Evolutionary conservation across 2,888 invertebrate species (phyloP), one percentile per base, ranked within the genome.

Genomic region (Adelognathus sp.): DNA sequence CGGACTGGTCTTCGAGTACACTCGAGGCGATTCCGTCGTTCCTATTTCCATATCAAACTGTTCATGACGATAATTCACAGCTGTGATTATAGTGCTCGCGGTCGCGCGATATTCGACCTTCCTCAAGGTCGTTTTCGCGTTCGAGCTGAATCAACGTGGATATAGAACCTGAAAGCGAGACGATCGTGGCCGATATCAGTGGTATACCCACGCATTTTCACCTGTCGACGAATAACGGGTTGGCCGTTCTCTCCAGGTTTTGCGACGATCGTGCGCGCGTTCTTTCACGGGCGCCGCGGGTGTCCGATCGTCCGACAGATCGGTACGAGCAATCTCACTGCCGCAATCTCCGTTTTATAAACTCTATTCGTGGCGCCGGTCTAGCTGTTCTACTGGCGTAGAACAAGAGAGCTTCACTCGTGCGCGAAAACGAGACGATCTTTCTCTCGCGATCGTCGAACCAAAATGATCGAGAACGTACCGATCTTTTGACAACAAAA

Each of bases 51-150:
- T 56, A 29, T 18, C 18, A 29, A 56, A 41, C 9, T 18, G 58
- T 24, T 33, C 1, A 9, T 7, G 18, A 58, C 14, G 50, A 70
- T 60, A 60, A 69, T 36, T 46, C 27, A 31, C 21, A 9, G 11
- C 14, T 29, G 24, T 16, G 31, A 39, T 70, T 50, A 39, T 9
- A 44, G 21, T n/a, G 70, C 18, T 9, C 9, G 44, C 18, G 41
- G 63, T 64, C 60, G 80, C 82, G 79, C 82, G 82, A 80, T 46
- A 73, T 79, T 76, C 84, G 83, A 84, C 87, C 86, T 87, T 86
- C 82, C 71, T 46, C 83, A 85, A 83, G 84, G 84, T 72, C 83
- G 82, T 77, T 66, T 76, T 56, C 54, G 31, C 16, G 16, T 31
- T 31, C 9, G 33, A 18, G 33, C 14, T 14, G 39, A 31, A 6